A percentile compares a stretch with the other conserved stretches of the same genome.
Conservation (phyloP, 1,140 invertebrate species). For the Frieseomelitta varia region DNA sequence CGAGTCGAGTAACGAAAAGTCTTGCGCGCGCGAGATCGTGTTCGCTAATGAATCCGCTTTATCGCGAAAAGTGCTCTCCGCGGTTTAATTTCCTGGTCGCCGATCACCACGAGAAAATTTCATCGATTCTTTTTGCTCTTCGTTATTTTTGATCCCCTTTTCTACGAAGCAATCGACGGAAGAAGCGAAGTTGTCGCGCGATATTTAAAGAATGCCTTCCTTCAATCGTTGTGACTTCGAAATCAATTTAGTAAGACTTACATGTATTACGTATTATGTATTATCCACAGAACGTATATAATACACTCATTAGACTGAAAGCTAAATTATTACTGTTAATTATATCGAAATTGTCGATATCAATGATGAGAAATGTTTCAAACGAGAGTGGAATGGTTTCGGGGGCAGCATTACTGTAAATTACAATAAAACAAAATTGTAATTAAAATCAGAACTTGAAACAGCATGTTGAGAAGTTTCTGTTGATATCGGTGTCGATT, state of each 20-base stretch:
- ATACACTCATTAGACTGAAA: too few relatives aligned
- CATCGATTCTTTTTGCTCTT: not conserved
- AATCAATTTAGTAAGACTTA: not conserved
- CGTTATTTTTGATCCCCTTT: not conserved
- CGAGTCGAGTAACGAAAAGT: constrained; percentile 23
- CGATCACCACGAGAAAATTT: not conserved
- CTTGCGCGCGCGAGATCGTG: not conserved
- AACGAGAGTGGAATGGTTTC: too few relatives aligned
- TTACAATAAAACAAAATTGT: too few relatives aligned
- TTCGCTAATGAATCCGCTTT: constrained; percentile 33
- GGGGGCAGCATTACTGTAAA: too few relatives aligned
- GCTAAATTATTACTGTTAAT: too few relatives aligned
- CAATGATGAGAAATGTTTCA: too few relatives aligned
- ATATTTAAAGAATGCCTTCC: not conserved
- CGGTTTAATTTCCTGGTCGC: not conserved
- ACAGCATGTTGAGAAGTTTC: too few relatives aligned
- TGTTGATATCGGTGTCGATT: too few relatives aligned
- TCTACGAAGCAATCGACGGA: not conserved
- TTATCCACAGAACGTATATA: too few relatives aligned
- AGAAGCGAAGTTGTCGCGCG: not conserved
- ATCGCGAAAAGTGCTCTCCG: constrained; percentile 8
- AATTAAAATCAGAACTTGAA: too few relatives aligned
- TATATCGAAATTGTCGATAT: too few relatives aligned
- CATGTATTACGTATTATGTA: too few relatives aligned
- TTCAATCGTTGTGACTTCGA: not conserved